Evolutionary conservation across 2,888 invertebrate genomes (phyloP), one percentile per base, ranked within the genome.

Genomic region (Thera obeliscata): DNA sequence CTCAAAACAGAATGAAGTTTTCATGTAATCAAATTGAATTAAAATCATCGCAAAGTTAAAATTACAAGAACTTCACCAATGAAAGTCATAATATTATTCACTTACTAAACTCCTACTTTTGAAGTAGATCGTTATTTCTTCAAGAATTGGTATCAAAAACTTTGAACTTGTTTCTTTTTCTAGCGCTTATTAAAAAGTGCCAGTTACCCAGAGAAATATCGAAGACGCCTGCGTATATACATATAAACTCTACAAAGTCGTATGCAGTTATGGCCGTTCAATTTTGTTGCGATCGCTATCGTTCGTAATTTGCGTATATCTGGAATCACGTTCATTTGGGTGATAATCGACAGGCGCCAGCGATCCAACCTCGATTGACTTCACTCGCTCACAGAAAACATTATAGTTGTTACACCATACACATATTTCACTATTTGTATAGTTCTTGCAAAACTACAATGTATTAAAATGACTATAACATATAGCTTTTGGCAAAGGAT

Each of bases 271-370:
- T 74, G 74, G 76, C 71, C 74, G 81, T 79, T 82, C 81, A 79
- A 80, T 80, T 82, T 81, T 74, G 73, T 75, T 65, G 64, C 57
- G 82, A 82, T 80, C 83, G 80, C 84, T 83, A 80, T 82, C 82
- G 78, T 80, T 76, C 73, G 76, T 83, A 76, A 81, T 83, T 84
- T 82, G 82, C 68, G 74, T 77, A 75, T 74, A 72, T 69, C 69
- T 72, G 72, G 72, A 73, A 78, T 75, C 73, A 72, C 80, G 85
- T 82, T 81, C 81, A 81, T 81, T 83, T 77, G 64, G 78, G 84
- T 80, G 84, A 86, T 88, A 89, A 90, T 89, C 88, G 89, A 90
- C 88, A 88, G 77, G 85, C 87, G 88, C 84, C 85, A 84, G 84
- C 85, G 85, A 83, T 81, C 78, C 79, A 35, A 56, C 35, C 55